These are phyloP conservation scores for Bombus soroeensis DNA, from an alignment of 1,140 invertebrate genomes.

Conservation along the genomic window DNA sequence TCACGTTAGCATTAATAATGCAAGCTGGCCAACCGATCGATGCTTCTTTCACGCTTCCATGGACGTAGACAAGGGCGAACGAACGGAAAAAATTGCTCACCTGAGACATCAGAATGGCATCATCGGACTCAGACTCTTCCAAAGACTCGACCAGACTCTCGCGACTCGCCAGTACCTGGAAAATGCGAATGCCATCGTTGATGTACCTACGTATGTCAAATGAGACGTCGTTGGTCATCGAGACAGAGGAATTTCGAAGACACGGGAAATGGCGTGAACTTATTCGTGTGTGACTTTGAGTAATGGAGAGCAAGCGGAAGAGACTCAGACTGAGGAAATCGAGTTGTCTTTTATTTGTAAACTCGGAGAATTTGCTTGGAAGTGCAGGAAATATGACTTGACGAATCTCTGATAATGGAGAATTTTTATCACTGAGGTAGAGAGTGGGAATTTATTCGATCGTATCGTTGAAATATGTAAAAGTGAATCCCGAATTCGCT, in stretches of 20 bases:
- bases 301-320: background rate
- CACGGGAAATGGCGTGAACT: background rate
- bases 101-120: slow-evolving; percentile 90
- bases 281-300: background rate
- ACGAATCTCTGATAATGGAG: no score
- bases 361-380: background rate
- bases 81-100: slow-evolving; percentile 72
- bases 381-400: no score
- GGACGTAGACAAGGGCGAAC: slow-evolving; percentile 62
- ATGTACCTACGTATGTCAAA: background rate
- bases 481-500: no score
- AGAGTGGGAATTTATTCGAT: no score
- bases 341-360: background rate
- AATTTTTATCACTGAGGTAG: no score
- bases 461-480: no score
- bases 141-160: slow-evolving; percentile 89
- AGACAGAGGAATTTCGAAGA: background rate
- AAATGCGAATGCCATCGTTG: slow-evolving; percentile 61
- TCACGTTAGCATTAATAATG: slow-evolving; percentile 44
- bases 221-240: background rate
- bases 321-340: background rate
- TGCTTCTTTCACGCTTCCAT: slow-evolving; percentile 11
- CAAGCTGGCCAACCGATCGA: slow-evolving; percentile 20
- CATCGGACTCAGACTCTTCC: slow-evolving; percentile 89
- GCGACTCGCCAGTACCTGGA: slow-evolving; percentile 89